phyloP scores from a whole-genome alignment of 2,797 vertebrate species.

The Alfaro cultratus region DNA sequence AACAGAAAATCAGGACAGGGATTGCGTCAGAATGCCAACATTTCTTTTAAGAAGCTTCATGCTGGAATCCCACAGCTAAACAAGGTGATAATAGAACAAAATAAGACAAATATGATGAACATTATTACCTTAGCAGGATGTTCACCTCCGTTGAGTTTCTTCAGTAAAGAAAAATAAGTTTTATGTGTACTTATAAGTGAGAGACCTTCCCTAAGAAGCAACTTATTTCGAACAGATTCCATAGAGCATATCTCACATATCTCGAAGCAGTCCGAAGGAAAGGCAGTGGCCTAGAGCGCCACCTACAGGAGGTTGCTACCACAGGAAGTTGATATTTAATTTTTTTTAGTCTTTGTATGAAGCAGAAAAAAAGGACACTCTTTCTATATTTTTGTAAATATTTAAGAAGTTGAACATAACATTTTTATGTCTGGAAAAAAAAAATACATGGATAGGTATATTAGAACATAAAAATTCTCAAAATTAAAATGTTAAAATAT shows the following conservation, averaged over 20 bases:
- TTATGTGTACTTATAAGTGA: background rate
- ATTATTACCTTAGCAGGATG: background rate
- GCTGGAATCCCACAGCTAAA: background rate
- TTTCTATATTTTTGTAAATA: background rate
- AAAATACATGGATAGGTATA: background rate
- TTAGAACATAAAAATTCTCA: background rate
- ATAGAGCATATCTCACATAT: background rate
- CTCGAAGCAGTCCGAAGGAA: background rate
- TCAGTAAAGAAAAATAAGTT: background rate
- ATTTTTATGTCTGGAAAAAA: background rate
- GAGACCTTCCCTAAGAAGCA: background rate
- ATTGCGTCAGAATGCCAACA: background rate
- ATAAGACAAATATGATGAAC: background rate
- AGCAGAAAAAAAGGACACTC: background rate
- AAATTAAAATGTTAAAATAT: background rate
- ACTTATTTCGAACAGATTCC: background rate
- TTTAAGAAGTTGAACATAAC: background rate
- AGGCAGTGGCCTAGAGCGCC: constrained; percentile 7
- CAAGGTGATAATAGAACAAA: background rate
- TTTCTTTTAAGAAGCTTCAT: background rate
- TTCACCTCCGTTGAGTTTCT: background rate
- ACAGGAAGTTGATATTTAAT: background rate
- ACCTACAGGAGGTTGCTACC: background rate
- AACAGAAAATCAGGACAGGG: background rate
- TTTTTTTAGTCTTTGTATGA: background rate